Evolutionary conservation across 2,113 vertebrate species (phyloP), one percentile per base, ranked within the genome.

Genomic region (Cephalopterus ornatus): DNA sequence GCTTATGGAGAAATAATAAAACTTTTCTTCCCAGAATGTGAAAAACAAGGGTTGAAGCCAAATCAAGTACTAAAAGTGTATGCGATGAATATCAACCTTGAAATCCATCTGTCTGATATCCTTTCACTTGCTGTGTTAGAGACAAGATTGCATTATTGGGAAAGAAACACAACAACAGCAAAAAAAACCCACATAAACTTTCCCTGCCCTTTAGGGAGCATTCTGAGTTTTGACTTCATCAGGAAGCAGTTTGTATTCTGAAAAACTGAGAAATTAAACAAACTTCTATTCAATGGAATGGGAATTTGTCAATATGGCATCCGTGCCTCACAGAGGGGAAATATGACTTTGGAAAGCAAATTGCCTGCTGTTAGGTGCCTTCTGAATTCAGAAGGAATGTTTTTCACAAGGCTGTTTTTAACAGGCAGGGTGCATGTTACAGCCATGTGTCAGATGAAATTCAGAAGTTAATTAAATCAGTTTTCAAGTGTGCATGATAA

Each of bases 211-310:
- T 95, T 77, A 73, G 62, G 24, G 35, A 91, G 8, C 11, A 91
- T 42, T 80, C 32, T 86, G 77, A 46, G 17, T 81, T 94, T 85
- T 87, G 58, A 72, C 15, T 88, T 68, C 46, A 94, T 96, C 63
- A 76, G 41, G 72, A 92, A 79, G 61, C 67, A 91, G 9, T 91
- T 91, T 68, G 42, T 84, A 42, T 87, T 94, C 82, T 88, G 82
- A 91, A 27, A 93, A 95, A 72, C 68, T 85, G 88, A 92, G 37
- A 95, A 96, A 81, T 85, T 94, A 92, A 93, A 80, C 63, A 95
- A 94, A 80, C 1, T 10, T 35, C 46, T 85, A 70, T 94, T 95
- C 87, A 87, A 17, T 66, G 32, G 12, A 92, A 85, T 44, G 23
- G 20, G 65, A 68, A 83, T 90, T 95, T 96, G 28, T 94, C 93